Percentiles rank a stretch among this genome's conserved stretches.
Conservation (phyloP, 2,888 invertebrate species). For the Ochropleura plecta region DNA sequence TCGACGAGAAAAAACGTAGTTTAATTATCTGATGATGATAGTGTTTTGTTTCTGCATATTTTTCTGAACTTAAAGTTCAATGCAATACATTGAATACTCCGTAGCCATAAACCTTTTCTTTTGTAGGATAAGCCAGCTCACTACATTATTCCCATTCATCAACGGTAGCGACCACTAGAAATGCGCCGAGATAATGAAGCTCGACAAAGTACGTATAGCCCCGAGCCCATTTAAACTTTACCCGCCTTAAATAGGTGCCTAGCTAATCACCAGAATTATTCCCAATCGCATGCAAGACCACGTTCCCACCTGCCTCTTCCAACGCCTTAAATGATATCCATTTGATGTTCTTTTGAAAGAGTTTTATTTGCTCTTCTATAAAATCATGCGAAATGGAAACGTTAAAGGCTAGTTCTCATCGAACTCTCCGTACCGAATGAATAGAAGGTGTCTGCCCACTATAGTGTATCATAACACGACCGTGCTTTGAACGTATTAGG, state of each 20-base stretch:
- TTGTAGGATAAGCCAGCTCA: too few species aligned
- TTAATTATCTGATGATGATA: too few species aligned
- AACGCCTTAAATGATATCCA: constrained; percentile 26
- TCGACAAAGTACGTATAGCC: too few species aligned
- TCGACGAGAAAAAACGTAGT: too few species aligned
- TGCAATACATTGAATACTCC: not conserved
- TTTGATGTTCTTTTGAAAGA: constrained; percentile 33
- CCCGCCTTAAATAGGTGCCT: not conserved
- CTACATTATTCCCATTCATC: too few species aligned
- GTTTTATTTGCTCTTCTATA: constrained; percentile 44
- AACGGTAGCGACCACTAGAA: too few species aligned
- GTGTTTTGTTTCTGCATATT: not conserved
- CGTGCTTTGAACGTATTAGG: not conserved
- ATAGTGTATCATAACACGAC: not conserved
- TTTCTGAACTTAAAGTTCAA: not conserved
- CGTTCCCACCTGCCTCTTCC: constrained; percentile 11
- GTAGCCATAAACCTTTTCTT: not conserved
- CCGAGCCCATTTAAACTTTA: not conserved
- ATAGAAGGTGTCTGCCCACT: not conserved
- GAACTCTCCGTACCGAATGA: constrained; percentile 33
- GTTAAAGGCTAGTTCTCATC: constrained; percentile 24
- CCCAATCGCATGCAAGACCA: constrained; percentile 11
- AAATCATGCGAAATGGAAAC: constrained; percentile 50
- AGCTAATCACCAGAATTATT: constrained; percentile 6
- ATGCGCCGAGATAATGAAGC: too few species aligned